Evolutionary conservation across 1,140 invertebrate species (phyloP).

Genomic region (Homalodisca vitripennis): DNA sequence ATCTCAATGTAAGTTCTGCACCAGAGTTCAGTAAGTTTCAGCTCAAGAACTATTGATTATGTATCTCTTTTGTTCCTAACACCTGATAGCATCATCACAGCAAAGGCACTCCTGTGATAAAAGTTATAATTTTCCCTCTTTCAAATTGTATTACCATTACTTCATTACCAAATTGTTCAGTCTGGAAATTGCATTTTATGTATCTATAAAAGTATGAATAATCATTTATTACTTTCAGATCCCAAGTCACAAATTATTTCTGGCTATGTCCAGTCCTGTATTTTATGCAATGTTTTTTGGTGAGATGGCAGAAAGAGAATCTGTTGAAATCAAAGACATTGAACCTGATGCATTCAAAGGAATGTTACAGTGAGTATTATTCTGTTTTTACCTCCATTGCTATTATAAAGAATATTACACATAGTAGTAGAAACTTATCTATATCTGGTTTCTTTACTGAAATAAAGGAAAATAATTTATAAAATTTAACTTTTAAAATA

Average conservation of each 20-base stretch:
- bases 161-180: neutral
- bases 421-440: too few species aligned
- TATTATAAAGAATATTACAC: too few species aligned
- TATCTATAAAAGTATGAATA: neutral
- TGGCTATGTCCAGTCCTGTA: conserved; percentile 82
- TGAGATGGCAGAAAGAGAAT: conserved; percentile 65
- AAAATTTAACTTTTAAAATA: too few species aligned
- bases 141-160: neutral
- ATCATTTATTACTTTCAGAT: conserved; percentile 49
- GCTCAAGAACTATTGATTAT: too few species aligned
- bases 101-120: neutral
- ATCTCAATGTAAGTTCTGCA: too few species aligned
- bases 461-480: too few species aligned
- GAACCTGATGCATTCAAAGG: conserved; percentile 81
- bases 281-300: conserved; percentile 81
- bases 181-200: neutral
- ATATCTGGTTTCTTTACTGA: too few species aligned
- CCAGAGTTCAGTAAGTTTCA: too few species aligned
- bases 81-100: neutral
- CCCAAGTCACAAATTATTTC: conserved; percentile 73
- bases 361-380: conserved; percentile 56
- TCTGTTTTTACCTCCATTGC: neutral
- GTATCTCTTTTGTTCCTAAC: neutral
- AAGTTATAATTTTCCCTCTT: neutral
- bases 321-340: conserved; percentile 77